Evolutionary conservation across 2,888 invertebrate genomes (phyloP).

Genomic region (Erebia aethiops): DNA sequence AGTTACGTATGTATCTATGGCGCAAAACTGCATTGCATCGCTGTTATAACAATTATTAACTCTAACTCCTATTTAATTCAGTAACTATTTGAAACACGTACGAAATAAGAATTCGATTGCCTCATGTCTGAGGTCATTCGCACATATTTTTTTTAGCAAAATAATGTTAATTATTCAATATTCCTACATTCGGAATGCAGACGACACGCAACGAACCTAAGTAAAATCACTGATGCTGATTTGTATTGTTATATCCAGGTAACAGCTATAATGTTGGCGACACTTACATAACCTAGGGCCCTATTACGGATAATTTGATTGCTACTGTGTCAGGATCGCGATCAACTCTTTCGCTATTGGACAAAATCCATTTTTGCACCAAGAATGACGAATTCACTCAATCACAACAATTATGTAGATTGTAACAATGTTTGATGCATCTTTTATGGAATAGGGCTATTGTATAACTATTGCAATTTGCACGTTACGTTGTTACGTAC

Average conservation of each 20-base stretch:
- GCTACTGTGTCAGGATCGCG: no score
- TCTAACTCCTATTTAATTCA: neutral
- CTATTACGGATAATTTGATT: no score
- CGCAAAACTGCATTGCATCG: neutral
- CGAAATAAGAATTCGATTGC: neutral
- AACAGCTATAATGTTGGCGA: neutral
- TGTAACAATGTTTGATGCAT: no score
- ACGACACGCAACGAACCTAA: neutral
- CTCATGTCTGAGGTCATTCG: neutral
- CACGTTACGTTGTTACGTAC: no score
- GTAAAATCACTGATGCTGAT: constrained; percentile 11
- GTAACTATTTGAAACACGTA: neutral
- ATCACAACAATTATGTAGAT: no score
- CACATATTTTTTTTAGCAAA: constrained; percentile 9
- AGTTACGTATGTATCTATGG: neutral
- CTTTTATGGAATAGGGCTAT: no score
- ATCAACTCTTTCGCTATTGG: no score
- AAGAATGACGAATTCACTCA: no score
- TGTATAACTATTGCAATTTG: no score
- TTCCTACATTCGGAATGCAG: neutral
- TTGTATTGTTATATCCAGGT: constrained; percentile 7
- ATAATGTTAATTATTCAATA: constrained; percentile 11
- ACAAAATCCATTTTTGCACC: no score
- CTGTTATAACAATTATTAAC: neutral
- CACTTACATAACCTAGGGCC: neutral